Base-by-base conservation (phyloP, 2,888 invertebrate genomes). In the Pandemis cinnamomeana region DNA sequence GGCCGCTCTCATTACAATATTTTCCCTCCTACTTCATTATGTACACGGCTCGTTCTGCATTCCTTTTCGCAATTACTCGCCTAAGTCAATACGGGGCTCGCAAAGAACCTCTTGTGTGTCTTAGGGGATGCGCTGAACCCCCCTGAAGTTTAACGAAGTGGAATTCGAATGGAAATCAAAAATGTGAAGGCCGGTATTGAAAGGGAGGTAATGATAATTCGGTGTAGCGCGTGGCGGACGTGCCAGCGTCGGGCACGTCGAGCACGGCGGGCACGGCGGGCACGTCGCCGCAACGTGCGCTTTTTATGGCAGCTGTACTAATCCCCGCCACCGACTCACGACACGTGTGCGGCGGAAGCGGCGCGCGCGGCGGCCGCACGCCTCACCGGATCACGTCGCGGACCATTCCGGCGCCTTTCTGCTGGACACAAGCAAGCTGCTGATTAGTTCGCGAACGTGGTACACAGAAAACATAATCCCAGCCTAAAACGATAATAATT, bases 191-290 rank as follows among this genome's bases (percentile, higher is more conserved):
- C 55, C 20, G 27, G n/a, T 68, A 63, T 72, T 69, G 72, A 72
- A 72, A 72, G n/a, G 72, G 63, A 20, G 27, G 63, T 72, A 72
- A 72, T 68, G 68, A 72, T 69, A 64, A 68, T 58, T 36, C 41
- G 27, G 67, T 36, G n/a, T 36, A 36, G 67, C 61, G 58, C 15
- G 46, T 36, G 36, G 11, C 41, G 48, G 27, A 51, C 46, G 62
- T 15, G 55, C 15, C 7, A 46, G 69, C n/a, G 51, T 42, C 51
- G 51, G 48, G 69, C 61, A 48, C 36, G 48, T 27, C 42, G 11
- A 4, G 58, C 15, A 36, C n/a, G 36, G 15, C 41, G 48, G 27
- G 51, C 46, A 51, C 27, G 27, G 27, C 41, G 20, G 48, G n/a
- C 36, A 44, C 42, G 53, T 2, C 11, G 7, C 27, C 10, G 27